phyloP scores from a whole-genome alignment of 2,113 vertebrate genomes.

The Clupea harengus region DNA sequence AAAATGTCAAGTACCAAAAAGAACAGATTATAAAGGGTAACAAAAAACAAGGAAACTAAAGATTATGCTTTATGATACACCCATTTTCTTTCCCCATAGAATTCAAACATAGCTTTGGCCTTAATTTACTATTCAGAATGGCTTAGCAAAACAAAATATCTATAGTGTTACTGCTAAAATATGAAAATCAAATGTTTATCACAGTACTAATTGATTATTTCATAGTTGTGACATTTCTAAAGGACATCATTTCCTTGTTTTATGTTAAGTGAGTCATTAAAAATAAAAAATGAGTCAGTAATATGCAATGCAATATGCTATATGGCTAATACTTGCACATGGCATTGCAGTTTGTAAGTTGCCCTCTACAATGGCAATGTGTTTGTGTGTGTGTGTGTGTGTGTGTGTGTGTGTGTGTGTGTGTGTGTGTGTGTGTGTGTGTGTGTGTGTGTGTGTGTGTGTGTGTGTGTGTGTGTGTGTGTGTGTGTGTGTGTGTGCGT shows the following conservation, averaged over 20 bases:
- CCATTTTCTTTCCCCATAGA: background rate
- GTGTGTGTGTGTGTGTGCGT: conserved; percentile 4
- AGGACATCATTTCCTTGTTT: background rate
- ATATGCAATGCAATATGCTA: background rate
- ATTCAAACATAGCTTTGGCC: background rate
- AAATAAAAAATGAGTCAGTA: background rate
- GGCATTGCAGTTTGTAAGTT: background rate
- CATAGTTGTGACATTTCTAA: background rate
- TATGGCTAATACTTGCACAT: background rate
- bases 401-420: background rate
- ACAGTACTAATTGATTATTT: background rate
- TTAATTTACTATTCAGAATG: background rate
- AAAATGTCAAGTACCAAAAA: background rate
- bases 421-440: too few species aligned
- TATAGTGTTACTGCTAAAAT: background rate
- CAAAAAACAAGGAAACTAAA: background rate
- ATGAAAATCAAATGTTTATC: background rate
- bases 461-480: background rate
- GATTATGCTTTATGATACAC: background rate
- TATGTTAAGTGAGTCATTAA: background rate
- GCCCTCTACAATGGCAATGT: background rate
- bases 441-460: background rate
- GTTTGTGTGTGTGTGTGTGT: background rate
- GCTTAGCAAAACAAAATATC: background rate
- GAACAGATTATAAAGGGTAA: background rate